Evolutionary conservation across 1,140 invertebrate genomes (phyloP).

Genomic region (Sarcophaga peregrina): DNA sequence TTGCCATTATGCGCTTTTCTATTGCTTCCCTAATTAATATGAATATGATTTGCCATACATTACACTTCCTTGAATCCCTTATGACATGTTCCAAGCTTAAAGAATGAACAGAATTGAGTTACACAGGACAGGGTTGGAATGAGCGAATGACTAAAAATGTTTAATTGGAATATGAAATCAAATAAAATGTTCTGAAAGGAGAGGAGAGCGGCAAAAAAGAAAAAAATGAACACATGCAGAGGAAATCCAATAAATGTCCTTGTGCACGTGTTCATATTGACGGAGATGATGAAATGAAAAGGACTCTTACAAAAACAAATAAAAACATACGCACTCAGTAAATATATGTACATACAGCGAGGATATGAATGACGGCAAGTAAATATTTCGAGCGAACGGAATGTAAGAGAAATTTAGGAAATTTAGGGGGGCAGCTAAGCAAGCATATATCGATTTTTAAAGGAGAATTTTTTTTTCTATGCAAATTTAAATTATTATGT

Average conservation of each 20-base stretch:
- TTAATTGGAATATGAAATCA: background rate
- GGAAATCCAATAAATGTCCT: slow-evolving; percentile 41
- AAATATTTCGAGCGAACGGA: background rate
- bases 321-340: background rate
- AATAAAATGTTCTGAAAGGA: background rate
- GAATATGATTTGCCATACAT: too few species aligned
- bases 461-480: too few species aligned
- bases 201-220: background rate
- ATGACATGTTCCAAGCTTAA: too few species aligned
- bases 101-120: too few species aligned
- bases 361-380: background rate
- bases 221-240: slow-evolving; percentile 31
- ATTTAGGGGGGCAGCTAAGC: background rate
- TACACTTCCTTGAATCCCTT: too few species aligned
- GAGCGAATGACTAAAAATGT: too few species aligned
- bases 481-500: too few species aligned
- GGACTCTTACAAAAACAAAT: background rate
- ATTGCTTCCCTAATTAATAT: too few species aligned
- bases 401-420: background rate
- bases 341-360: background rate
- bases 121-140: too few species aligned
- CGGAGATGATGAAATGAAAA: background rate
- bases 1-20: too few species aligned
- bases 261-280: slow-evolving; percentile 40
- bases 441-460: too few species aligned